A percentile compares a stretch with the other conserved stretches of the same genome.
phyloP scores from a whole-genome alignment of 2,888 invertebrate genomes.

The Zygogramma bicolorata region DNA sequence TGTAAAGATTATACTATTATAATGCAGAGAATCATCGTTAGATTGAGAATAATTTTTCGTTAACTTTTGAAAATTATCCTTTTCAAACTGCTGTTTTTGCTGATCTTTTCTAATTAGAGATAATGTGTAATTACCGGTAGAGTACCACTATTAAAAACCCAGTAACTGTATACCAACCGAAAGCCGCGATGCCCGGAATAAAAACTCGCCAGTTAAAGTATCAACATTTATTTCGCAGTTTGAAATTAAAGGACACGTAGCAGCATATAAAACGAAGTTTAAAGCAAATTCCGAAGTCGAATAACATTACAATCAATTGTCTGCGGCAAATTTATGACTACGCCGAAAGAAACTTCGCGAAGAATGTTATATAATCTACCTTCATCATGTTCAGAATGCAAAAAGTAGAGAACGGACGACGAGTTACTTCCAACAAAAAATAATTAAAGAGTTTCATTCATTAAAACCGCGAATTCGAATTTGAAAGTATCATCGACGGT shows the following conservation, averaged over 20 bases:
- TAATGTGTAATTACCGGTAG: neutral
- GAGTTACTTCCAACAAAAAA: conserved; percentile 36
- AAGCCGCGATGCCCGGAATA: conserved; percentile 14
- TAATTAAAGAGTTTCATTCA: conserved; percentile 44
- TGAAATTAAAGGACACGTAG: conserved; percentile 49
- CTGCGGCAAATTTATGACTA: conserved; percentile 47
- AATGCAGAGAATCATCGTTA: too few relatives aligned
- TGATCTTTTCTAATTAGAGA: neutral
- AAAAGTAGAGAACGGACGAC: conserved; percentile 37
- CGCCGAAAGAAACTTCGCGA: conserved; percentile 42
- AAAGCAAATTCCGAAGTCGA: conserved; percentile 51
- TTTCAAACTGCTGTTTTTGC: too few relatives aligned
- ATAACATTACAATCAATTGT: conserved; percentile 53
- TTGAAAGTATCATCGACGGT: conserved; percentile 8
- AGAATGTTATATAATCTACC: conserved; percentile 51
- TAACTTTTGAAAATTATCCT: too few relatives aligned
- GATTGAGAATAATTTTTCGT: too few relatives aligned
- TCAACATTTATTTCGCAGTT: conserved; percentile 46
- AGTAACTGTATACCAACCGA: conserved; percentile 10
- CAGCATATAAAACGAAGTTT: conserved; percentile 48
- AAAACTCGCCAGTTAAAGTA: conserved; percentile 42
- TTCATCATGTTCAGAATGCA: conserved; percentile 45
- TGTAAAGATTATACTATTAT: too few relatives aligned
- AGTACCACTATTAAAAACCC: neutral
- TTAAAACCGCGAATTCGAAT: conserved; percentile 37